Conservation (phyloP, 2,113 vertebrate species). For the Myrmecobius fasciatus region DNA sequence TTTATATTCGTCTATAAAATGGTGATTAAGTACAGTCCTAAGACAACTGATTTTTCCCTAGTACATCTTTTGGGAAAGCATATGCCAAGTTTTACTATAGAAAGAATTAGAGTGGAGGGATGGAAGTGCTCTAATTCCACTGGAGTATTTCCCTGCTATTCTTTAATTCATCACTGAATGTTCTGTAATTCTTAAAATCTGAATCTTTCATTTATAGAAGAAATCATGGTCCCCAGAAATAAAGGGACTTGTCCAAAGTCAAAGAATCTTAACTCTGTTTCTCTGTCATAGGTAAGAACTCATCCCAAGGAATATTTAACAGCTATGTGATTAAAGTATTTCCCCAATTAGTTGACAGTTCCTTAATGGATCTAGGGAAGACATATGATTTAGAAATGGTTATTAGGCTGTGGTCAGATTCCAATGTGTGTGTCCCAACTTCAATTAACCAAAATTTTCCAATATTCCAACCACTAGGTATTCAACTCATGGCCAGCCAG, state of each 20-base stretch:
- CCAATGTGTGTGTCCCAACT: neutral
- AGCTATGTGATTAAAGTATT: neutral
- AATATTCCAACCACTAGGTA: neutral
- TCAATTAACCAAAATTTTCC: neutral
- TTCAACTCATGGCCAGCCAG: neutral
- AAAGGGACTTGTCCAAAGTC: neutral
- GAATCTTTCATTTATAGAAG: neutral
- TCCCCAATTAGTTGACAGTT: neutral
- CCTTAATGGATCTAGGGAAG: neutral
- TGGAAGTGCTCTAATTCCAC: neutral
- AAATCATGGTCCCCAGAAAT: neutral
- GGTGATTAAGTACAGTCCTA: neutral
- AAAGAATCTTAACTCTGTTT: neutral
- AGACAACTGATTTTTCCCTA: neutral
- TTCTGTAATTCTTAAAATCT: neutral
- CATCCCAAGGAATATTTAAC: neutral
- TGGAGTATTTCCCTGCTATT: neutral
- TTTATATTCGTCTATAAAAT: neutral
- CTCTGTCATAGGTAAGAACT: neutral
- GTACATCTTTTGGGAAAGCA: neutral
- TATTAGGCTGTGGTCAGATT: neutral
- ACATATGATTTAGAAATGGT: neutral
- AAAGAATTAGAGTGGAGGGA: neutral
- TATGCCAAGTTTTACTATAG: neutral
- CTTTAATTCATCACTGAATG: neutral